Evolutionary conservation across 2,888 invertebrate genomes (phyloP).

Genomic region (Octodonta nipae): DNA sequence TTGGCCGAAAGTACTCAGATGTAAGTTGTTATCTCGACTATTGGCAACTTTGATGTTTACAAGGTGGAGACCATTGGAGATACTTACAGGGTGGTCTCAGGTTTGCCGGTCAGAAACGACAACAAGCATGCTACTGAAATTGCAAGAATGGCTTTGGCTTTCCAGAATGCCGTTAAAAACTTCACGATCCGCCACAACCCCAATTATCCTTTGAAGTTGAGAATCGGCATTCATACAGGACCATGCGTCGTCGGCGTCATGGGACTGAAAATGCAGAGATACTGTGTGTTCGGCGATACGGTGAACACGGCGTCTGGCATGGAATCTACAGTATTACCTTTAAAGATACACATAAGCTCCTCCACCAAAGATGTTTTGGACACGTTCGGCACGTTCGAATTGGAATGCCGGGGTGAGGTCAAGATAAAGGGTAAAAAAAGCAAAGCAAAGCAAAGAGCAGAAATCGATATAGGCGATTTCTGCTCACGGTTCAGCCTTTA

Average conservation of each 20-base stretch:
- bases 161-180: slow-evolving; percentile 70
- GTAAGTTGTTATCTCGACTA: slow-evolving; percentile 90
- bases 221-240: slow-evolving; percentile 84
- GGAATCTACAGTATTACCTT: slow-evolving; percentile 82
- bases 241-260: slow-evolving; percentile 84
- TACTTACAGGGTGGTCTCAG: slow-evolving; percentile 89
- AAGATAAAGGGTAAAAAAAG: slow-evolving; percentile 88
- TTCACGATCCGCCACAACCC: slow-evolving; percentile 88
- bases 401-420: slow-evolving; percentile 74
- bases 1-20: slow-evolving; percentile 84
- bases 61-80: slow-evolving; percentile 94
- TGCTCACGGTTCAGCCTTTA: too few species aligned
- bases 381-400: slow-evolving; percentile 67
- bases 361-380: slow-evolving; percentile 75
- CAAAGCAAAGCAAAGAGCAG: too few species aligned
- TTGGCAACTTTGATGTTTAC: slow-evolving; percentile 86
- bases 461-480: too few species aligned
- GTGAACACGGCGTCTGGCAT: slow-evolving; percentile 83
- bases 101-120: slow-evolving; percentile 82
- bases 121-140: slow-evolving; percentile 84
- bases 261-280: slow-evolving; percentile 85
- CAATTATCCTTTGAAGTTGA: slow-evolving; percentile 70
- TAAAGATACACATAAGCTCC: slow-evolving; percentile 84
- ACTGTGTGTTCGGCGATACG: slow-evolving; percentile 85
- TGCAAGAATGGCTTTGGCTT: slow-evolving; percentile 76